Base-by-base conservation (phyloP, 2,888 invertebrate species). In the Anticlea derivata region DNA sequence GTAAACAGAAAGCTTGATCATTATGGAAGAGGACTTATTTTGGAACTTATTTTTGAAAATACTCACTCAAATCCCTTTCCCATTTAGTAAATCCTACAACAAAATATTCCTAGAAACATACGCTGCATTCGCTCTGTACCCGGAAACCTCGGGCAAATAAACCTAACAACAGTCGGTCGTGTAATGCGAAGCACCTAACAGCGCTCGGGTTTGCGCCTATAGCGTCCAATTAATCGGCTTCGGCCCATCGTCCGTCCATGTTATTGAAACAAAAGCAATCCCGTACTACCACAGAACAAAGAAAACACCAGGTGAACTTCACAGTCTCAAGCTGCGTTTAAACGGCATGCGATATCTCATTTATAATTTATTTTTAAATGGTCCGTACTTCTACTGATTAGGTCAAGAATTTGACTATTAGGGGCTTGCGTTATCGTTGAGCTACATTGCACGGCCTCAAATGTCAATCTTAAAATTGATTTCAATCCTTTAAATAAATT, bases 181-280 rank as follows among this genome's bases (percentile, higher is more conserved):
- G 70, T 70, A 70, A 71, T 66, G 64, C 62, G 69, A 68, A 58
- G 52, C 59, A 61, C 65, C 63, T 66, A 68, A 73, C 74, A 68
- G 68, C 70, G 70, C 59, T 65, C 70, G 64, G 73, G 70, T 75
- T 75, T 75, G 70, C 31, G 68, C 66, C 72, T 71, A 70, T 71
- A 68, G 70, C 70, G 73, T 72, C 68, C 79, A 80, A 79, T 82
- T 80, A 83, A 83, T 79, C 78, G 71, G 70, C 69, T 73, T 70
- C 61, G 65, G 65, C 60, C 67, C 63, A 64, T 57, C 65, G 52
- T 57, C 69, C 66, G 67, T 72, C 41, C 50, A 72, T 67, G 75
- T n/a, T 63, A 64, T 65, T 56, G 58, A 70, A 75, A 76, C 73
- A 75, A 70, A 51, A 61, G 50, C 47, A 68, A 68, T 68, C 65